Evolutionary conservation across 2,797 vertebrate species (phyloP), one percentile per base, ranked within the genome.

Genomic region (Potorous gilbertii): DNA sequence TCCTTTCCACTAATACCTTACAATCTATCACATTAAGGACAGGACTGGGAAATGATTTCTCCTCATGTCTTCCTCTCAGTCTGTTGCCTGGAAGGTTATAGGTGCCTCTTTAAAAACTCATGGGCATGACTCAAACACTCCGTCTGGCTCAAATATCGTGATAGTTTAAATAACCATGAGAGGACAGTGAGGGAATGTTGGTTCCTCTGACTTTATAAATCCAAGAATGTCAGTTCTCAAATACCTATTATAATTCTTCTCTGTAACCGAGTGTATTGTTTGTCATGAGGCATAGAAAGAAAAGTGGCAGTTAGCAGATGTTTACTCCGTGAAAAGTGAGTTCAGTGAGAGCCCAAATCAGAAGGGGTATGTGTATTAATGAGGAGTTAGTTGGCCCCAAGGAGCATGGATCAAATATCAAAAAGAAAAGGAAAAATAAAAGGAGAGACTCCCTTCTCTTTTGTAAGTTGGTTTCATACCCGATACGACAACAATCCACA

Each of bases 231-330:
- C 24, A 46, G 1, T 87, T 87, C 74, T 50, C 74, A 87, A 87
- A 50, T 40, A 40, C 3, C 74, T 87, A 87, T 87, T 87, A 50
- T 46, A 87, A 87, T 59, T 46, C 92, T 52, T 90, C 92, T 95
- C 81, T 18, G 89, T 94, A 94, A 95, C 54, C 55, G 29, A 93
- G 62, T 59, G 56, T 91, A 90, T 28, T 92, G 91, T 95, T 56
- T 91, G 93, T 94, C 90, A 90, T 54, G 54, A 57, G 56, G 54
- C 8, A 0, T 0, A 87, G 40, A 90, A 95, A 90, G 93, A 95
- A 94, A 91, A 14, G 46, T 74, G 87, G 91, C n/a, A 91, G 93
- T 54, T 46, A 90, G 87, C 94, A 96, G 92, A 92, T 93, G 81
- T 4, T 93, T 92, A 24, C 24, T 28, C 54, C 57, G 56, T 3